Evolutionary conservation across 2,888 invertebrate genomes (phyloP).

Genomic region (Idaea biselata): DNA sequence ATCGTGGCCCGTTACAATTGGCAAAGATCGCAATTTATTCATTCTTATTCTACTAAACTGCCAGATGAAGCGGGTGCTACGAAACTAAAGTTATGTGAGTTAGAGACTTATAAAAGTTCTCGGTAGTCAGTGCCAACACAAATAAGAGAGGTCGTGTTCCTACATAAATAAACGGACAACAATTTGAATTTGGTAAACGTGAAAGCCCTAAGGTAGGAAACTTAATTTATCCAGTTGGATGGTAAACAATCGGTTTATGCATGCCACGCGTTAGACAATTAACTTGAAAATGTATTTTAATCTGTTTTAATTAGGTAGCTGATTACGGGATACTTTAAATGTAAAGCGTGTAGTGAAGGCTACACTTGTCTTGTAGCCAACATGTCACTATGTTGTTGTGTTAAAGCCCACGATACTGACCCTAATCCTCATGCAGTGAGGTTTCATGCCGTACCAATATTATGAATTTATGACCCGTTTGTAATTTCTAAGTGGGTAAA

Average conservation of each 20-base stretch:
- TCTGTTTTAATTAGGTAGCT: constrained; percentile 42
- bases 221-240: constrained; percentile 24
- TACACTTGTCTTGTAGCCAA: not conserved
- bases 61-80: not conserved
- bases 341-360: constrained; percentile 31
- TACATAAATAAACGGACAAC: not conserved
- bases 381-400: constrained; percentile 9
- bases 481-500: not conserved
- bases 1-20: constrained; percentile 41
- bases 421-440: not conserved
- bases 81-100: not conserved
- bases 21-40: constrained; percentile 24
- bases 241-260: constrained; percentile 30
- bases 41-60: not conserved
- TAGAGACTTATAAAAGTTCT: constrained; percentile 4
- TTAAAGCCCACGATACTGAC: constrained; percentile 6
- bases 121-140: constrained; percentile 9
- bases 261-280: constrained; percentile 41
- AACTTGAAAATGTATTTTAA: constrained; percentile 49
- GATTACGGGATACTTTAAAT: constrained; percentile 49
- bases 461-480: not conserved
- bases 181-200: not conserved
- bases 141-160: not conserved
- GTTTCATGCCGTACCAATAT: not conserved
- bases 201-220: not conserved